Evolutionary conservation across 2,113 vertebrate species (phyloP), one percentile per base, ranked within the genome.

Genomic region (Gila orcuttii): DNA sequence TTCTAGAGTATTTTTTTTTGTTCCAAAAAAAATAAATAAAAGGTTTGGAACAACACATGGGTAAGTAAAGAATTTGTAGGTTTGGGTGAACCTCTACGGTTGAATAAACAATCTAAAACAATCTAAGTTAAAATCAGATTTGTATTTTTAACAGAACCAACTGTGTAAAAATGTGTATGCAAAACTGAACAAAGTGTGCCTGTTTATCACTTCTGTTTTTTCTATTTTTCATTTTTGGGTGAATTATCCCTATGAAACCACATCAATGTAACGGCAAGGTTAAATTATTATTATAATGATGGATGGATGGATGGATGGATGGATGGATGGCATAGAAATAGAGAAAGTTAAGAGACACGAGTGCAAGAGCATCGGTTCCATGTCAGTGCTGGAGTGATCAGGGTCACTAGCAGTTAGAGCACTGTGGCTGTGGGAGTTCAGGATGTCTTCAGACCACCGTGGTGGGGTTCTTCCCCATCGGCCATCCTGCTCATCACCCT

Each of bases 361-460:
- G 75, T 50, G 25, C 64, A 82, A 82, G 39, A 74, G 84, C 33
- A 91, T 93, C 87, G 88, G 91, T 93, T 93, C 92, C 91, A 91
- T 91, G 92, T 93, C 91, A 94, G 91, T 92, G 89, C 90, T 88
- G 90, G 91, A 91, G 91, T 89, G 90, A 92, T 92, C 86, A 88
- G 92, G 93, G 93, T 95, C 94, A 90, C 23, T 73, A 81, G 90
- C 85, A 90, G 91, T 92, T 92, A 89, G 91, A 94, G 92, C 93
- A 94, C 91, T 93, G 93, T 93, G 91, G 91, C 92, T 93, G 91
- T 91, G 89, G 90, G 90, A 88, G 86, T 87, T 84, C 64, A 85
- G 25, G 36, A 79, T 25, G 87, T 91, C 92, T 89, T 31, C 83
- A 91, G 94, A 95, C 94, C 94, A 95, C 94, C 93, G 84, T 92